Evolutionary conservation across 2,888 invertebrate genomes (phyloP), one percentile per base, ranked within the genome.

Genomic region (Crepidodera aurea): DNA sequence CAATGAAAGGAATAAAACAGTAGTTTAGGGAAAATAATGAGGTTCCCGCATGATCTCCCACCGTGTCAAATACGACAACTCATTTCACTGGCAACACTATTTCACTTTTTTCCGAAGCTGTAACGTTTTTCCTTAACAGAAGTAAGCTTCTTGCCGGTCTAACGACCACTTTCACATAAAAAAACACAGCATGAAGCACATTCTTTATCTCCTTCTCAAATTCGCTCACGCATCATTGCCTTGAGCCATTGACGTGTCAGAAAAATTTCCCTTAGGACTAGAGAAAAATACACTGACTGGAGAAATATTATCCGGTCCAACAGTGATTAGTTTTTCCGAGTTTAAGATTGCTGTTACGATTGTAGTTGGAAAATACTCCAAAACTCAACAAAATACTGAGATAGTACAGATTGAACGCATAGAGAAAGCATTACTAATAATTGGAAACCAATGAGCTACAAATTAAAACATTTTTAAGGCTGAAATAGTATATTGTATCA

Each of bases 111-210:
- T 34, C 18, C 39, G 18, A 50, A 19, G 19, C 10, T 16, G 51
- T 40, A 37, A 40, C 16, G 8, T 58, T 51, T 27, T 16, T 48
- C 34, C 29, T 48, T 34, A 48, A 46, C 22, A 39, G 22, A 40
- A 58, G 18, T 51, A 42, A 51, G 39, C 51, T 39, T 51, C 51
- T 58, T 51, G 58, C 29, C 19, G 40, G 13, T 48, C 27, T 58
- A 58, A 58, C 58, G 58, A 58, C 51, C 32, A 51, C 16, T 58
- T 51, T 34, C 32, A 6, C 34, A 42, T 40, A 44, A 55, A 48
- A 12, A 55, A 16, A 55, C 55, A 55, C 42, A 40, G 44, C 18
- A 16, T 29, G 32, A 42, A 19, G 42, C 54, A 42, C 46, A 46
- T 46, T 46, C 22, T 46, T 46, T 46, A 46, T 22, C 46, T 46